Base-by-base conservation (phyloP, 2,888 invertebrate genomes). In the Tillus elongatus region DNA sequence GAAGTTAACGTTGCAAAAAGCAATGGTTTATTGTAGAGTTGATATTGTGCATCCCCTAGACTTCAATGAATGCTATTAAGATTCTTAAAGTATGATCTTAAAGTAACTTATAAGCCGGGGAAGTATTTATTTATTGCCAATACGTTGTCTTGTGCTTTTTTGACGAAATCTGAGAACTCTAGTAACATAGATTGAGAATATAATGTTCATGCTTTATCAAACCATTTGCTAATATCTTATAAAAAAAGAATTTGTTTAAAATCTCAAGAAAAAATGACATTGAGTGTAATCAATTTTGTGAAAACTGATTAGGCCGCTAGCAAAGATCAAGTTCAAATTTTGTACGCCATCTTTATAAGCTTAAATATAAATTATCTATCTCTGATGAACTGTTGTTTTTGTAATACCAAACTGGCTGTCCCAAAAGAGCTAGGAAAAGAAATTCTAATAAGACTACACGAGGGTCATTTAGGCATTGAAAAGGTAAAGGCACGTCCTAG, bases 391-490 rank as follows among this genome's bases (percentile, higher is more conserved):
- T 43, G 10, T 24, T n/a, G n/a, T n/a, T n/a, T n/a, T n/a, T n/a
- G n/a, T n/a, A n/a, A 12, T 10, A 33, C 15, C 1, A 44, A 44
- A 35, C n/a, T 47, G 28, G 36, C 43, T 15, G 44, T 42, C 16
- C 42, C 41, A 6, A 1, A n/a, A 11, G 11, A n/a, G 13, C 28
- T 44, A 13, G 24, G 46, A 16, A n/a, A 15, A 28, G 33, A 40
- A 30, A 44, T 49, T 40, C 34, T 49, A 15, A 28, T 34, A 27
- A n/a, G 39, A 33, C 32, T 50, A 15, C 51, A 53, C 41, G 42
- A 46, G 36, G 45, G 42, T 27, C 47, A 49, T 35, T 36, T 49
- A 3, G 44, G 46, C 6, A 46, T 49, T n/a, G 42, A 48, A 40
- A 51, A 51, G 34, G 35, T 37, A 11, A 51, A 49, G 42, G 15